Percentiles rank a stretch among this genome's conserved stretches.
These are phyloP conservation scores for Charadrius vociferus DNA, from an alignment of 2,113 vertebrate species.

Conservation along the genomic window DNA sequence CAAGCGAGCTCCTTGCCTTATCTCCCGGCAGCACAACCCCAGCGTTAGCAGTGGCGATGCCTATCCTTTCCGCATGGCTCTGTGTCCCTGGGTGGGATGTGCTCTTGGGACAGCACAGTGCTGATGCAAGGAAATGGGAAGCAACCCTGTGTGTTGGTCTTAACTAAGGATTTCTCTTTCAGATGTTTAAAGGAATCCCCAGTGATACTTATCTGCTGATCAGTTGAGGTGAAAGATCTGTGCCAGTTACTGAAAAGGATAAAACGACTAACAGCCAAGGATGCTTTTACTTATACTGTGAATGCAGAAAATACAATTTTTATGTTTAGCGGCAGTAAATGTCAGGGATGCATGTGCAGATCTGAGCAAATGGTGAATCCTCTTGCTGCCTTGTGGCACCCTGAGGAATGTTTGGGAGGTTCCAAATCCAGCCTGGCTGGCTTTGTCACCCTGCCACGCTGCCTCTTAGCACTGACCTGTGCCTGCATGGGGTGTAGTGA, in stretches of 20 bases:
- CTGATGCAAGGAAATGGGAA: not conserved
- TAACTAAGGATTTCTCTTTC: not conserved
- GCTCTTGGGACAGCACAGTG: rapidly evolving
- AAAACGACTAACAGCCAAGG: not conserved
- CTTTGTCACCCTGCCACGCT: not conserved
- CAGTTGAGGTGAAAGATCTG: not conserved
- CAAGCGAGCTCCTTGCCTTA: not conserved
- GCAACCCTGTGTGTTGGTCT: not conserved
- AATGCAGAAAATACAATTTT: not conserved
- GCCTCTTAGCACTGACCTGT: too few relatives aligned
- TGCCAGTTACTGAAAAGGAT: not conserved
- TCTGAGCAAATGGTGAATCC: not conserved
- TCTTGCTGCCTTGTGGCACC: not conserved
- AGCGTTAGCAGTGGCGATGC: rapidly evolving
- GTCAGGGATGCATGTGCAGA: not conserved
- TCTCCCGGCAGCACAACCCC: not conserved
- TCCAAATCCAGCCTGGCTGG: not conserved
- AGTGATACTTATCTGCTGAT: not conserved
- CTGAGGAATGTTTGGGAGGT: not conserved
- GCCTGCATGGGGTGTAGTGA: not conserved
- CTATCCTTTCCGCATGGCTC: not conserved
- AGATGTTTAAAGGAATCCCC: not conserved
- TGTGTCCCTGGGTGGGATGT: not conserved
- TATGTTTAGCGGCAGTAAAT: not conserved
- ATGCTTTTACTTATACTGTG: not conserved